Evolutionary conservation across 2,113 vertebrate species (phyloP), one percentile per base, ranked within the genome.

Genomic region (Prunella himalayana): DNA sequence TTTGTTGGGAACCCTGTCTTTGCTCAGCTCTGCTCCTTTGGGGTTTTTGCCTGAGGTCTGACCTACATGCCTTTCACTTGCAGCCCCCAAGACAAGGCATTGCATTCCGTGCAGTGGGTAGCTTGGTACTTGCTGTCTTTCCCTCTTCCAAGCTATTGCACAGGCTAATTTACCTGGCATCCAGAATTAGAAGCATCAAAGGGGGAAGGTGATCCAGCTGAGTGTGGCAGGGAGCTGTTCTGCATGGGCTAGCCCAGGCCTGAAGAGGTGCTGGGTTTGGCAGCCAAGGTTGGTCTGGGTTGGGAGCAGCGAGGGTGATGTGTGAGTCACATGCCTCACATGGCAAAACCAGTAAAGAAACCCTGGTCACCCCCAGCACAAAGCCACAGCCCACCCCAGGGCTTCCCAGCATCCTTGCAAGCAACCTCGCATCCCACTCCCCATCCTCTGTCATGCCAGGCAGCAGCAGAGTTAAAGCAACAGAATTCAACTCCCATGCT

Each of bases 261-360:
- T 93, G 96, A 71, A 47, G 47, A 75, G 57, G 39, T 13, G 11
- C 56, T 1, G 9, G 77, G 41, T 80, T 76, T 5, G 15, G 82
- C 60, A 78, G 54, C 65, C 2, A 15, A 35, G 69, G 56, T 68
- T 2, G 7, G 86, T 44, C 30, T 78, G 64, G 37, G 20, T 20
- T 82, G 83, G 88, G 70, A 93, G 82, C 0, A 0, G 56, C 0
- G 0, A 77, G 31, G 50, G 31, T 2, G 18, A 65, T 0, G 1
- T 3, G 4, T 59, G 72, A 91, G 37, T 81, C 81, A 70, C 54
- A 6, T 8, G 19, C 23, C 42, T 83, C 13, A 4, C n/a, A 13
- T 1, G 19, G 41, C 66, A 86, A 68, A 92, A 51, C 24, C 4
- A 1, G 30, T 17, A 64, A 41, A 49, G 63, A 72, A 80, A 57